Conservation (phyloP, 2,888 invertebrate genomes). For the Tetragonisca angustula region DNA sequence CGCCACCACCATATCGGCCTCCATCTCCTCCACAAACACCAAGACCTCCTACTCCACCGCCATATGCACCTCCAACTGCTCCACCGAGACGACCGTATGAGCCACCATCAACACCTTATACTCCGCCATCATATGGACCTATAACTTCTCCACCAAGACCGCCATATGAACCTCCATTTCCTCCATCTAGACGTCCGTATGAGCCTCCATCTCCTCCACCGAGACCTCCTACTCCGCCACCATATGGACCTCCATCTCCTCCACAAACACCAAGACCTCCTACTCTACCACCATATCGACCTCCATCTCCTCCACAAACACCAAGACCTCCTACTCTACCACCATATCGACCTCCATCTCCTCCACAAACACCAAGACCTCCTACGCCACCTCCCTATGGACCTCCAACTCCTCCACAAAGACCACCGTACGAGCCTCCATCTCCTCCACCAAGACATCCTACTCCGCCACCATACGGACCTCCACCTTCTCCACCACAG, state of each 20-base stretch:
- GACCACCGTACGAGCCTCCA: conserved; percentile 28
- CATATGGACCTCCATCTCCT: conserved; percentile 33
- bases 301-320: conserved; percentile 42
- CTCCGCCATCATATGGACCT: conserved; percentile 63
- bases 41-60: conserved; percentile 56
- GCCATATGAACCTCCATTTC: background rate
- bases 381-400: conserved; percentile 55
- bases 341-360: conserved; percentile 77
- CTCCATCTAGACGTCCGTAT: conserved; percentile 74
- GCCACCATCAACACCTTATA: conserved; percentile 42
- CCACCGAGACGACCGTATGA: conserved; percentile 47
- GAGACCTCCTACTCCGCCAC: conserved; percentile 37
- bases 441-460: conserved; percentile 58
- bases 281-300: conserved; percentile 43
- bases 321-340: conserved; percentile 71
- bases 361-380: conserved; percentile 75
- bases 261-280: conserved; percentile 58
- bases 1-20: conserved; percentile 46
- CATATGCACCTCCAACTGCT: conserved; percentile 54
- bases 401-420: conserved; percentile 60
- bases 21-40: conserved; percentile 52
- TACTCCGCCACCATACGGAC: conserved; percentile 45
- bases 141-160: conserved; percentile 37
- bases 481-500: conserved; percentile 51
- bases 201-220: conserved; percentile 58